Evolutionary conservation across 1,140 invertebrate species (phyloP).

Genomic region (Brachionus koreanus): DNA sequence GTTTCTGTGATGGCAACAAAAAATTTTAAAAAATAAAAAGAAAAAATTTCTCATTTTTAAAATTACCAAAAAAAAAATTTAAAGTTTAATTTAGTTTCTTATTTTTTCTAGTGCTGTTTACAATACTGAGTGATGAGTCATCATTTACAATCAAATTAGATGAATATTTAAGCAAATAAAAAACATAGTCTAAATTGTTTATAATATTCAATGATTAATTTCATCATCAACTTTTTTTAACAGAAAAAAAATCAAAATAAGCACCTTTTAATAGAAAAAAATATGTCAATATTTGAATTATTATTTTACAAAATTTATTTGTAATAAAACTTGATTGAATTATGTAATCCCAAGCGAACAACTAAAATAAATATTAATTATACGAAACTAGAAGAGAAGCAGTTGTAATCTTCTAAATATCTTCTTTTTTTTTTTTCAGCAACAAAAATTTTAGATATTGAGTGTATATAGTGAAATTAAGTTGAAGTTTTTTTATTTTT

Average conservation of each 20-base stretch:
- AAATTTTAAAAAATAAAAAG: background rate
- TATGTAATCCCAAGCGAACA: constrained; percentile 5
- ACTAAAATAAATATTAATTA: constrained; percentile 12
- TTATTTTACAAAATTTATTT: constrained; percentile 12
- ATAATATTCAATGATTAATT: background rate
- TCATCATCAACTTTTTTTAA: background rate
- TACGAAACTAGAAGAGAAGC: constrained; percentile 5
- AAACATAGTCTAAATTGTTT: background rate
- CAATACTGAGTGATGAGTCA: background rate
- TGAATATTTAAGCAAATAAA: background rate
- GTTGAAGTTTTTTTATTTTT: background rate
- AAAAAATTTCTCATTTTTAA: background rate
- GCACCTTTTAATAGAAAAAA: background rate
- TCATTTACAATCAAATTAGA: background rate
- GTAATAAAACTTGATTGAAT: background rate
- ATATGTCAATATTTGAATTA: constrained; percentile 4
- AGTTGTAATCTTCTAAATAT: background rate
- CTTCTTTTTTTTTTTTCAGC: background rate
- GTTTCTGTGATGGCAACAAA: background rate
- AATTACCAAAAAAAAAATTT: too few species aligned
- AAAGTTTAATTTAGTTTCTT: too few species aligned
- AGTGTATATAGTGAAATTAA: background rate
- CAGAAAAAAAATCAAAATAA: background rate
- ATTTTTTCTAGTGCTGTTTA: background rate
- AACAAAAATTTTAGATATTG: background rate